Base-by-base conservation (phyloP, 2,113 vertebrate genomes). In the Leucopsar rothschildi region DNA sequence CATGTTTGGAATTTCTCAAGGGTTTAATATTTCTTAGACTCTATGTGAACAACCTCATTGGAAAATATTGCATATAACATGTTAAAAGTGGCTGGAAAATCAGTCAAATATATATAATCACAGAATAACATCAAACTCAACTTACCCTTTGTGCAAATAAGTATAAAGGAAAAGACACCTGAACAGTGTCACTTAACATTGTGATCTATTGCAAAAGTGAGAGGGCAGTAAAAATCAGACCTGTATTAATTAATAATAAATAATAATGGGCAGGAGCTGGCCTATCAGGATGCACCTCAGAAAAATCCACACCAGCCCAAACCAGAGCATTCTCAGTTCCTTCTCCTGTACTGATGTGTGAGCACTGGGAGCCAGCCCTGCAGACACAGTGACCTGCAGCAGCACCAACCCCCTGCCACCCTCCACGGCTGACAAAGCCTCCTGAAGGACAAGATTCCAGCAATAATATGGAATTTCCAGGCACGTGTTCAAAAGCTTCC, bases 261-360 rank as follows among this genome's bases (percentile, higher is more conserved):
- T 28, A 57, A 29, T 20, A 71, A 70, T 4, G 5, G 20, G 1
- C 12, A 76, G 57, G 12, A 82, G 9, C 12, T 84, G 40, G 31
- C 6, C 31, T 42, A 53, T 22, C 16, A 47, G 44, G n/a, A 47
- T 68, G 33, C 19, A 56, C 23, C n/a, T 63, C 3, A 18, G 24
- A 65, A 87, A 86, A 72, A 75, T 6, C 25, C 45, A n/a, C 11
- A 33, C 16, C 7, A 39, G 6, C 6, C n/a, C 47, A 25, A 60
- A 50, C 2, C 27, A 50, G 37, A 3, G 10, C 6, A 4, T n/a
- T 44, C 12, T 50, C 0, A 0, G 21, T 15, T 83, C 39, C 60
- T 79, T 57, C 0, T 1, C 35, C 47, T 31, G 16, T 7, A 1
- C 15, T 13, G 12, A 4, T 1, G 2, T 11, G 19, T 3, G 47